Evolutionary conservation across 1,140 invertebrate species (phyloP).

Genomic region (Hypsibius dujardini): DNA sequence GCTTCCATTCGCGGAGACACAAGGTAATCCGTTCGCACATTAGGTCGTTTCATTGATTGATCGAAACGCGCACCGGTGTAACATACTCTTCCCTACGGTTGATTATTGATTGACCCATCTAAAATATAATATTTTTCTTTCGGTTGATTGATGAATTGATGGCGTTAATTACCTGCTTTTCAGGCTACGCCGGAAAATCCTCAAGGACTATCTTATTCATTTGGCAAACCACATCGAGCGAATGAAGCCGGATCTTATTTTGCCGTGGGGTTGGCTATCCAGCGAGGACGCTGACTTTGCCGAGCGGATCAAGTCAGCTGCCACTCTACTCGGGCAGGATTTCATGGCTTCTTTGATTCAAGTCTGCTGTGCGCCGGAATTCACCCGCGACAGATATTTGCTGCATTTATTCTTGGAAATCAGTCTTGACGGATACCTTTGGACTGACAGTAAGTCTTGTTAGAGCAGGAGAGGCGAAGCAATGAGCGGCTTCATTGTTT

Average conservation of each 20-base stretch:
- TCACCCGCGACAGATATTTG: not conserved
- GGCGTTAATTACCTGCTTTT: too few relatives aligned
- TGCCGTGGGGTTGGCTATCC: not conserved
- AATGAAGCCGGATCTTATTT: not conserved
- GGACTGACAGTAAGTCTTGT: conserved; percentile 8
- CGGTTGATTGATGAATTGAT: too few relatives aligned
- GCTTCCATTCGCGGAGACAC: too few relatives aligned
- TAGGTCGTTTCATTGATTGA: too few relatives aligned
- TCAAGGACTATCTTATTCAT: not conserved
- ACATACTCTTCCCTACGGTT: not conserved
- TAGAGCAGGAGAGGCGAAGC: too few relatives aligned
- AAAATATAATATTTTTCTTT: not conserved
- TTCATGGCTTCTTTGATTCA: not conserved
- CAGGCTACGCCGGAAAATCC: not conserved
- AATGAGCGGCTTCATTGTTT: too few relatives aligned
- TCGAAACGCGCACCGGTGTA: too few relatives aligned
- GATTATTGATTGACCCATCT: not conserved
- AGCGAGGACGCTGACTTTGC: not conserved
- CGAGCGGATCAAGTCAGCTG: not conserved
- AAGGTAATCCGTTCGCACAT: too few relatives aligned
- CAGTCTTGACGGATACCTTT: not conserved
- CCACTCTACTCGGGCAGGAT: not conserved
- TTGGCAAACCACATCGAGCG: not conserved
- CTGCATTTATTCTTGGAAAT: not conserved
- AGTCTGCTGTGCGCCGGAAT: not conserved